Evolutionary conservation across 1,140 invertebrate genomes (phyloP), one percentile per base, ranked within the genome.

Genomic region (Meloidogyne exigua): DNA sequence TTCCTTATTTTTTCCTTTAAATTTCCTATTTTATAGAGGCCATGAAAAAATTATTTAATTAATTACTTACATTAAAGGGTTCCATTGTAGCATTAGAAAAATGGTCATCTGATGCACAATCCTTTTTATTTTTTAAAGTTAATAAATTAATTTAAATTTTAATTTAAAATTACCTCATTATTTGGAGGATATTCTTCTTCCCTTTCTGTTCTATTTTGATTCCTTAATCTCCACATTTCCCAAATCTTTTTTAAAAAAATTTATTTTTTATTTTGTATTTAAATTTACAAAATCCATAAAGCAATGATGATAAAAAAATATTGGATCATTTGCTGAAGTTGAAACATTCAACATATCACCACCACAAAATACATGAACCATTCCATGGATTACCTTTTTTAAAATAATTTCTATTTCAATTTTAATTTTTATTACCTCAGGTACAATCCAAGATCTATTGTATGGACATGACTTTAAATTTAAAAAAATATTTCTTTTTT

Each of bases 211-310:
- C 83, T 75, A 62, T 65, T 67, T 11, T 82, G 49, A 21, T 63
- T 76, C 4, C 25, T 28, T 68, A 32, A 68, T 21, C 75, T 44
- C 76, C 75, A 79, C 42, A 68, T 49, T 42, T 81, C 79, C 79
- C 79, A 87, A 25, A 86, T 68, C n/a, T 71, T 70, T 68, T 77
- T 88, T 87, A 11, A 88, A 81, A 77, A 87, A 88, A 3, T 80
- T 79, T 44, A 62, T 25, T 64, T 32, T 74, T 64, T 72, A 79
- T 68, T 32, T 79, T 26, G 76, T 80, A 85, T 28, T 76, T 63
- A 39, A 84, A 79, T 81, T 76, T 82, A 84, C 70, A 32, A 76
- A 83, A 79, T 89, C 88, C 11, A 89, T 82, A 80, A 88, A 89
- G 25, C 81, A 83, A 69, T 84, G 84, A 26, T 85, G 71, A 36